Percentiles rank a stretch among this genome's conserved stretches.
Evolutionary conservation across 2,113 vertebrate genomes (phyloP).

Genomic region (Tragelaphus imberbis): DNA sequence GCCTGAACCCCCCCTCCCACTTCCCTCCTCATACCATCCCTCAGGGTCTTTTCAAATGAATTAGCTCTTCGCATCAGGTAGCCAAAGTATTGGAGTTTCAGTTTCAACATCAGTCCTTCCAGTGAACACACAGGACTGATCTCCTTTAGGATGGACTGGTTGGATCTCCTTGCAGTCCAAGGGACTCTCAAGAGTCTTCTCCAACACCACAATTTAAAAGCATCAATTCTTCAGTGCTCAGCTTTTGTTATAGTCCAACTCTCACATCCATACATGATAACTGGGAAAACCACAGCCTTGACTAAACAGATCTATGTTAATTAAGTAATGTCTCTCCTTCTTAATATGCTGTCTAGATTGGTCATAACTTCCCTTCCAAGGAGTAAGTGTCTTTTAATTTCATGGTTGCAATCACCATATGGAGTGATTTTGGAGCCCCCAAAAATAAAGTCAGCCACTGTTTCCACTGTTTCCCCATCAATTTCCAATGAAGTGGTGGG

Average conservation of each 20-base stretch:
- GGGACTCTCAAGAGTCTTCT: background rate
- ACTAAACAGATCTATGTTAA: accelerated
- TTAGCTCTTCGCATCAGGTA: too few species aligned
- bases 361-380: background rate
- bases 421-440: background rate
- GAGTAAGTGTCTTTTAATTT: background rate
- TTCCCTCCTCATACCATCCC: too few species aligned
- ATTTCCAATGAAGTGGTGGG: background rate
- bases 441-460: background rate
- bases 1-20: too few species aligned
- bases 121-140: background rate
- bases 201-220: background rate
- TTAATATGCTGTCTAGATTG: background rate
- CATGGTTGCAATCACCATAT: background rate
- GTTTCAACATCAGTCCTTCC: background rate
- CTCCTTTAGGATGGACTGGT: background rate
- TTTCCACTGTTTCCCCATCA: background rate
- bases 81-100: too few species aligned
- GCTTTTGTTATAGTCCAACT: background rate
- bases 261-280: background rate
- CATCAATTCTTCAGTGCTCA: background rate
- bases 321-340: background rate
- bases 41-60: background rate
- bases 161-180: background rate
- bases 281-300: background rate